Conservation (phyloP, 2,113 vertebrate genomes). For the Phycodurus eques region DNA sequence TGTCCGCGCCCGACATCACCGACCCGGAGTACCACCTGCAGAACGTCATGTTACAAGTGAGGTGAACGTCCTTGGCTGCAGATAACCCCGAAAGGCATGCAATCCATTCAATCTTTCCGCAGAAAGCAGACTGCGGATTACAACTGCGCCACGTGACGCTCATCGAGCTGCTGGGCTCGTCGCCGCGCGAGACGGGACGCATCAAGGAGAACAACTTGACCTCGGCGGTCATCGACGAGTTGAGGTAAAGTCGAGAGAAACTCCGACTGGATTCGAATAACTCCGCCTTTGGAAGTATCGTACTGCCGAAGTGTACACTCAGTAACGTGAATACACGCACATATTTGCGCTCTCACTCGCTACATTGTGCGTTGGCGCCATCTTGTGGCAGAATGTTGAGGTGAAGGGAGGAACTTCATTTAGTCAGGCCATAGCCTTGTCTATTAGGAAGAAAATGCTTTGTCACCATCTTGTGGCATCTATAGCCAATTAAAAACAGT, state of each 20-base stretch:
- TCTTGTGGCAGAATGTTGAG: too few species aligned
- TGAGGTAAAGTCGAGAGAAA: conserved; percentile 75
- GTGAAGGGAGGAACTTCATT: too few species aligned
- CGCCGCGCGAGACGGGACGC: conserved; percentile 82
- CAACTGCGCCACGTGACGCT: conserved; percentile 85
- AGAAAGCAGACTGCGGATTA: conserved; percentile 87
- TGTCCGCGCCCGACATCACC: conserved; percentile 83
- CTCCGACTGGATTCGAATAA: neutral
- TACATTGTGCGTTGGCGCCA: too few species aligned
- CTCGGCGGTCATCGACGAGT: conserved; percentile 81
- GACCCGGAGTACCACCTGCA: conserved; percentile 89
- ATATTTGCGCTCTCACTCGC: too few species aligned
- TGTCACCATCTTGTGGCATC: too few species aligned
- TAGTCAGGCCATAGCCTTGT: too few species aligned
- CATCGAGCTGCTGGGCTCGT: conserved; percentile 85
- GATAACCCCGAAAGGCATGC: too few species aligned
- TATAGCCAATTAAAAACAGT: too few species aligned
- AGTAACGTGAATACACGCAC: too few species aligned
- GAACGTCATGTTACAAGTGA: conserved; percentile 88
- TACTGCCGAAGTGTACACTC: too few species aligned
- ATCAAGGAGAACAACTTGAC: conserved; percentile 81
- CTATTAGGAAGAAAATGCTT: too few species aligned
- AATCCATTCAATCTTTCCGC: neutral
- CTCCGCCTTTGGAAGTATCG: neutral
- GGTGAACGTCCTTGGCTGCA: neutral